Evolutionary conservation across 2,888 invertebrate species (phyloP), one percentile per base, ranked within the genome.

Genomic region (Callosobruchus maculatus): DNA sequence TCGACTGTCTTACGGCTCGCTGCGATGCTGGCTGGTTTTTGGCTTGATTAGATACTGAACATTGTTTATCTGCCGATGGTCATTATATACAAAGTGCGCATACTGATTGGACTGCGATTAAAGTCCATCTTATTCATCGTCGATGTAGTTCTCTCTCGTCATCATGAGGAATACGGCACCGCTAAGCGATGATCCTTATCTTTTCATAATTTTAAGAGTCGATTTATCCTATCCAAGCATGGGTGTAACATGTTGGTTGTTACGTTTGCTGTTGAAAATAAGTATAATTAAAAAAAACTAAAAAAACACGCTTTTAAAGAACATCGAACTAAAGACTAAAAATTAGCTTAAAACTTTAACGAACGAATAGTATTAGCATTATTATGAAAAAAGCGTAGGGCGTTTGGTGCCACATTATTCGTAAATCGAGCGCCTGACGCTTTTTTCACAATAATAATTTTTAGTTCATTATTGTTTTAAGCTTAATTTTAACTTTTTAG

Each of bases 11-110:
- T 2, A 9, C 21, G 20, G 21, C 21, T 22, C 21, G 68, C 68
- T 68, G 18, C 21, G 68, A 68, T 72, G 70, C 70, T 70, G 70
- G 67, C 30, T 67, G 71, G 31, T 22, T 71, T 71, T 66, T 66
- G 68, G 70, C 67, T 71, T 71, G 22, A 70, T 72, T 72, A 68
- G 67, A 69, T 71, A 76, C 75, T 76, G 77, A 77, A 70, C 75
- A 78, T 78, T 76, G 75, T 80, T 79, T 78, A 80, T 80, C 78
- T 74, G 74, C 73, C 73, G 73, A 77, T 79, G 80, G 81, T 80
- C 80, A 82, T 81, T 84, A 76, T 84, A 83, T 82, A 82, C 82
- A 81, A 81, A 83, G 77, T 81, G 79, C 76, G 78, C 76, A 78
- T 77, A 75, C 76, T 78, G 78, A 80, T 83, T 82, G 81, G 81